phyloP scores from a whole-genome alignment of 2,797 vertebrate species.

The Acanthurus lineatus region DNA sequence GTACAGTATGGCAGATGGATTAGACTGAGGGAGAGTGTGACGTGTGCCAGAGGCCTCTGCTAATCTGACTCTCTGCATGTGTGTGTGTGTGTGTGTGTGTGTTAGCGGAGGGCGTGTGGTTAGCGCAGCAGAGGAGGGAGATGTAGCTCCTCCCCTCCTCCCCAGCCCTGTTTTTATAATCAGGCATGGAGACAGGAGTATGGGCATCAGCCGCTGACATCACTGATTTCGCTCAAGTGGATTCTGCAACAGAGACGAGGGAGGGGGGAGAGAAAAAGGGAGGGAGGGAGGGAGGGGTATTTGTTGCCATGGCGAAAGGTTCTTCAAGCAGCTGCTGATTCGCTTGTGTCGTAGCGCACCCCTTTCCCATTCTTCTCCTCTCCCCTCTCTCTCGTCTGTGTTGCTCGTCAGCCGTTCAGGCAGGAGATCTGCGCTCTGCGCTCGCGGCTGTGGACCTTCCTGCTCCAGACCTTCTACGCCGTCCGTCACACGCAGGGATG shows the following conservation, averaged over 20 bases:
- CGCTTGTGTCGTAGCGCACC: constrained; percentile 84
- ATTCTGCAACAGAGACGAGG: constrained; percentile 66
- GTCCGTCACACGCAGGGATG: constrained; percentile 95
- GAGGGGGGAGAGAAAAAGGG: constrained; percentile 12
- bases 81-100: constrained; percentile 7
- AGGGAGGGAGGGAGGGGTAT: constrained; percentile 85
- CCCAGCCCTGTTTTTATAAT: constrained; percentile 70
- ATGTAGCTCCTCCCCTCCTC: constrained; percentile 56
- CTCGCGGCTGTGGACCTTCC: constrained; percentile 94
- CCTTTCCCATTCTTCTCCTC: constrained; percentile 73
- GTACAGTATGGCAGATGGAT: constrained; percentile 74
- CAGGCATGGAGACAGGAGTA: constrained; percentile 70
- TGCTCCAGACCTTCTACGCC: constrained; percentile 94
- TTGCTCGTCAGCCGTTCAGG: constrained; percentile 91
- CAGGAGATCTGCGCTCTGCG: constrained; percentile 91
- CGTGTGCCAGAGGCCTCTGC: constrained; percentile 66
- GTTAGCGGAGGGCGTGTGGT: constrained; percentile 42
- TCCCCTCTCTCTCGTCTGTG: constrained; percentile 50
- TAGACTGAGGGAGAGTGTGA: constrained; percentile 73
- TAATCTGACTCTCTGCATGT: constrained; percentile 59
- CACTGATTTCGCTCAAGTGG: constrained; percentile 88
- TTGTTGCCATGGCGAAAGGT: constrained; percentile 97
- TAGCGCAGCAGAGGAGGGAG: constrained; percentile 29
- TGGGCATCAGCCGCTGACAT: constrained; percentile 89
- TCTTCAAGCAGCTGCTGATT: constrained; percentile 98